Base-by-base conservation (phyloP, 2,113 vertebrate species). In the Suncus etruscus region DNA sequence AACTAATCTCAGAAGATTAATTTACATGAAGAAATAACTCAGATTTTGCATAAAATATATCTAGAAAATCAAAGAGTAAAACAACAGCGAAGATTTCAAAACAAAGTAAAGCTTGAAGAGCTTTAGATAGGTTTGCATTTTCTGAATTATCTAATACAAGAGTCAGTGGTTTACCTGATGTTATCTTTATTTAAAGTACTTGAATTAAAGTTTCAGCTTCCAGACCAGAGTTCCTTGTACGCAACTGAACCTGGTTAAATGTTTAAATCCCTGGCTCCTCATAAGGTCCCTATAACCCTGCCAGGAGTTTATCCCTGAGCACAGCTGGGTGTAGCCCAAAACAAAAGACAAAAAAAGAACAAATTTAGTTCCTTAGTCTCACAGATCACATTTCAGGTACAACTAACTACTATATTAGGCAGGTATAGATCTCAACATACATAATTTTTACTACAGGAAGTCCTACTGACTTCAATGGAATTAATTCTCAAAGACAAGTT, bases 1-100 rank as follows among this genome's bases (percentile, higher is more conserved):
- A 80, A 86, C 77, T 83, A 83, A 90, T 77, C 83, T 76, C 39
- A 50, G 83, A 89, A 76, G 80, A 77, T 70, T 32, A 89, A 86
- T 20, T 65, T 90, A 92, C 20, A 24, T 22, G 81, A 89, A 54
- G 74, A 89, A 91, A 72, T 80, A 87, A 76, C 54, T 83, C 32
- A 75, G 45, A 16, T 90, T 61, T n/a, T 51, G 11, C 24, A 83
- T 92, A 32, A 93, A 92, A 25, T 50, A 73, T 15, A 48, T 63
- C 50, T 47, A 74, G 69, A 69, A 39, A 86, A 66, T 66, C 48
- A 68, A 51, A 81, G 54, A 75, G 68, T 11, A 45, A 14, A 39
- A n/a, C 24, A 83, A 15, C 11, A 16, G 51, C 16, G 20, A 63
- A 92, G 54, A 27, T 39, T 70, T 88, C 69, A 65, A 76, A 90